Evolutionary conservation across 2,797 vertebrate genomes (phyloP).

Genomic region (Schizopygopsis pylzovi): DNA sequence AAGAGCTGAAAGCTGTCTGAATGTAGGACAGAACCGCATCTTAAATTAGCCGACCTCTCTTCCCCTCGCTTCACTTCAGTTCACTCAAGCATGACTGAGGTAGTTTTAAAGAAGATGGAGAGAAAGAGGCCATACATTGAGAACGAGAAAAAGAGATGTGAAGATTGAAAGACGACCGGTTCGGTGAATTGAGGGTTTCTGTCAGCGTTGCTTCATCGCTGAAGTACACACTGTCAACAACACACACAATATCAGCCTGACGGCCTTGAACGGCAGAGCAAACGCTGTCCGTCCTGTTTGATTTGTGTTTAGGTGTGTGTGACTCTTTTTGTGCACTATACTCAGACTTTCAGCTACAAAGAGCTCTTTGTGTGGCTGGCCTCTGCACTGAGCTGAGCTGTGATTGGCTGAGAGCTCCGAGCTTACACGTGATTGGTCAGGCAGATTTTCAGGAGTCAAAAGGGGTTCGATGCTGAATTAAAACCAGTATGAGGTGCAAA

Average conservation of each 20-base stretch:
- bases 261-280: neutral
- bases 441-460: conserved; percentile 22
- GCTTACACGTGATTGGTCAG: conserved; percentile 38
- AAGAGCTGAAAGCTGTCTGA: conserved; percentile 50
- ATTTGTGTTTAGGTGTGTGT: conserved; percentile 18
- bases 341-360: conserved; percentile 44
- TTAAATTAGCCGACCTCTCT: conserved; percentile 63
- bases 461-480: conserved; percentile 36
- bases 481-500: conserved; percentile 26
- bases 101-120: conserved; percentile 4
- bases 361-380: conserved; percentile 50
- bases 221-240: neutral
- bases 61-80: conserved; percentile 66
- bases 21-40: conserved; percentile 43
- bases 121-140: conserved; percentile 35
- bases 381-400: conserved; percentile 27
- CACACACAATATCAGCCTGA: conserved; percentile 6
- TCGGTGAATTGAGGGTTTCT: conserved; percentile 13
- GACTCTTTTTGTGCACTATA: conserved; percentile 13
- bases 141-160: neutral
- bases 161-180: neutral
- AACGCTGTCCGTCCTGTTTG: neutral
- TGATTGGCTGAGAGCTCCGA: conserved; percentile 30
- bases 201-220: neutral
- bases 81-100: conserved; percentile 43